Conservation (phyloP, 2,888 invertebrate species). For the Cheiracanthium punctorium region DNA sequence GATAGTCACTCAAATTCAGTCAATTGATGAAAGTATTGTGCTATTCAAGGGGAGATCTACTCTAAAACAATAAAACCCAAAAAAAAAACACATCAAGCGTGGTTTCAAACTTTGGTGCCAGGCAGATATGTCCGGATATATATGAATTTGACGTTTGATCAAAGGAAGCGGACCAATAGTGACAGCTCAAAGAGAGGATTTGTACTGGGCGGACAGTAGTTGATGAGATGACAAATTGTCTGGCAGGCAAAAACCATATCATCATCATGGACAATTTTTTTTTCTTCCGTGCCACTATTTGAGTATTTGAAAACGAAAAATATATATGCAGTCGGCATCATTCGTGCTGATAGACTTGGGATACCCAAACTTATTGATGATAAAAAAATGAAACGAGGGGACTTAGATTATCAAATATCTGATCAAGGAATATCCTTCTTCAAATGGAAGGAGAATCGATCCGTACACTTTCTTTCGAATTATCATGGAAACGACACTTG, state of each 20-base stretch:
- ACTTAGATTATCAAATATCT: conserved; percentile 21
- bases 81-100: too few species aligned
- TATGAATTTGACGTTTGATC: too few species aligned
- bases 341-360: conserved; percentile 18
- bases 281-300: conserved; percentile 25
- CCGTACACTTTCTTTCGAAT: conserved; percentile 5
- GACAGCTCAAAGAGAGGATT: background rate
- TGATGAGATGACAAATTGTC: too few species aligned
- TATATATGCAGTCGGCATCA: conserved; percentile 22
- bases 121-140: too few species aligned
- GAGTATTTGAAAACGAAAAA: conserved; percentile 25
- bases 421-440: conserved; percentile 14
- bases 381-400: conserved; percentile 16
- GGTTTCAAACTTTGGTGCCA: too few species aligned
- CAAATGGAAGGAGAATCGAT: conserved; percentile 23
- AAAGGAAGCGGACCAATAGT: background rate
- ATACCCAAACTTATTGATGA: conserved; percentile 11
- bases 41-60: background rate
- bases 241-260: background rate
- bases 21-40: conserved; percentile 16
- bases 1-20: background rate
- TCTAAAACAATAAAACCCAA: background rate
- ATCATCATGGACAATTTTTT: conserved; percentile 27
- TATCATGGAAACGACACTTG: conserved; percentile 26
- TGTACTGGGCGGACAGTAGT: background rate